phyloP scores from a whole-genome alignment of 1,140 invertebrate genomes.

The Chironomus tepperi region DNA sequence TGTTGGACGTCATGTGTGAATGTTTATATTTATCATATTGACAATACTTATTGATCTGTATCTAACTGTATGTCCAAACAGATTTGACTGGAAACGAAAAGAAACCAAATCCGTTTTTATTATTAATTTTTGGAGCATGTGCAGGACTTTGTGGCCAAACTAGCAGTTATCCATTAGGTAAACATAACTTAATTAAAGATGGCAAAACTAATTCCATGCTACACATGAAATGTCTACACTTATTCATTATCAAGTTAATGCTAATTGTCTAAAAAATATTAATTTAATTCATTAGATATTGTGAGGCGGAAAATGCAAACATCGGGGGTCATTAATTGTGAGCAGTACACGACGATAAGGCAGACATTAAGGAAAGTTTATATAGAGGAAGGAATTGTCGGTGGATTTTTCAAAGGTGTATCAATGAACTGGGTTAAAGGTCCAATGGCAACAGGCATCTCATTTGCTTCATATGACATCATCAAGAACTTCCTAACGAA shows the following conservation, averaged over 20 bases:
- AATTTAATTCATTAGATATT: conserved; percentile 31
- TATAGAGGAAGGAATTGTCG: conserved; percentile 76
- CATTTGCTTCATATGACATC: conserved; percentile 91
- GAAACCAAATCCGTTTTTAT: conserved; percentile 49
- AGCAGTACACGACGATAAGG: conserved; percentile 33
- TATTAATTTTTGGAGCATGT: conserved; percentile 76
- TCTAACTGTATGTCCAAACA: conserved; percentile 25
- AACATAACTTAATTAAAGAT: background rate
- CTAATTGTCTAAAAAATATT: background rate
- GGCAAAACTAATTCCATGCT: too few relatives aligned
- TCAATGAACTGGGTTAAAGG: conserved; percentile 99
- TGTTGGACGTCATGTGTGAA: too few relatives aligned
- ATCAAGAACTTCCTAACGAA: conserved; percentile 52
- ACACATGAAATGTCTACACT: too few relatives aligned
- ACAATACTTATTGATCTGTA: conserved; percentile 28
- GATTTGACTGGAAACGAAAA: conserved; percentile 37
- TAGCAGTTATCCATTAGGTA: conserved; percentile 72
- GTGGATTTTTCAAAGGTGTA: conserved; percentile 94
- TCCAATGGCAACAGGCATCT: conserved; percentile 95
- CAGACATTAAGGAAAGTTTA: conserved; percentile 36
- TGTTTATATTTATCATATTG: background rate
- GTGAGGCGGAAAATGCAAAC: conserved; percentile 39
- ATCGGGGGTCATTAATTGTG: conserved; percentile 30
- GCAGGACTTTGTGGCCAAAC: conserved; percentile 93
- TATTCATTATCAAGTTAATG: background rate